Evolutionary conservation across 2,797 vertebrate genomes (phyloP).

Genomic region (Aphelocoma californica): DNA sequence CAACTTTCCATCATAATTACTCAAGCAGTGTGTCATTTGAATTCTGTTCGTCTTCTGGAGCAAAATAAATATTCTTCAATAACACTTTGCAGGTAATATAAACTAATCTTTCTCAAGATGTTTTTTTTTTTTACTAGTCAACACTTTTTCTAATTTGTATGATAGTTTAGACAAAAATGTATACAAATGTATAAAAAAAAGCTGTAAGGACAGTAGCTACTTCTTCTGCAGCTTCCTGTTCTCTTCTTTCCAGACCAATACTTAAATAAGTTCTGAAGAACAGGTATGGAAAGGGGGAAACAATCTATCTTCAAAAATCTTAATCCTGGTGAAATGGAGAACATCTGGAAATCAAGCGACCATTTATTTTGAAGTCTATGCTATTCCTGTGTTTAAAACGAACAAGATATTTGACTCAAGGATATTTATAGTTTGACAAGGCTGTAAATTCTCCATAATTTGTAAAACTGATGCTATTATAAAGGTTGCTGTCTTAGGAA

Average conservation of each 20-base stretch:
- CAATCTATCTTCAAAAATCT: neutral
- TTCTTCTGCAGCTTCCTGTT: neutral
- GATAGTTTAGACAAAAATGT: neutral
- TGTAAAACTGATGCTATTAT: neutral
- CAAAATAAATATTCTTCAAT: neutral
- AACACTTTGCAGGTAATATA: neutral
- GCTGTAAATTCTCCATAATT: neutral
- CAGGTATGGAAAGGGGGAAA: rapidly evolving
- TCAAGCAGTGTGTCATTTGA: neutral
- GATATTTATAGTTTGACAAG: neutral
- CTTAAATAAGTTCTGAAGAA: neutral
- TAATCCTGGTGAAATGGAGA: neutral
- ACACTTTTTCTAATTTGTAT: neutral
- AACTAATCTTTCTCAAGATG: neutral
- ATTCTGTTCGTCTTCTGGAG: neutral
- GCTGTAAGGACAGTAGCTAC: neutral
- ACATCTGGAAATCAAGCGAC: neutral
- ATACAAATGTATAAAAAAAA: neutral
- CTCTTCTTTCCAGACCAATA: neutral
- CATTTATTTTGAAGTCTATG: neutral
- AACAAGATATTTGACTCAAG: neutral
- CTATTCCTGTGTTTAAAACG: neutral
- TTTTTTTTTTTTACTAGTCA: neutral
- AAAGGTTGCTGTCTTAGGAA: neutral
- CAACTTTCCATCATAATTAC: neutral